Base-by-base conservation (phyloP, 1,140 invertebrate genomes). In the Bombus polaris region DNA sequence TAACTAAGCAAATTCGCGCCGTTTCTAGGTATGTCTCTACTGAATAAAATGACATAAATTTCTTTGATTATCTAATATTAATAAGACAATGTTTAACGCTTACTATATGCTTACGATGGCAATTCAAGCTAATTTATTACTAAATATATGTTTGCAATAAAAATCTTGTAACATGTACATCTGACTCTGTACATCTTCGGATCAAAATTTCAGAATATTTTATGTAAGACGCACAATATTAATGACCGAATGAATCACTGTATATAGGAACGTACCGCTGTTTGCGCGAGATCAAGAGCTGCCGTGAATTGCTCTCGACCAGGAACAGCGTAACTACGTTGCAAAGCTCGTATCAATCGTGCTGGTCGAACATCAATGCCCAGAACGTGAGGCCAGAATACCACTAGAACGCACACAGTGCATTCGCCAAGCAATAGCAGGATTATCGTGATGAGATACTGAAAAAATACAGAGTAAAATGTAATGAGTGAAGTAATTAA, bases 311-410 rank as follows among this genome's bases (percentile, higher is more conserved):
- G 96, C 87, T 96, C 96, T 74, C 96, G 94, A 2, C 97, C 97
- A 39, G 97, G 97, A 28, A 97, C 95, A 4, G 97, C 97, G 93
- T 98, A 98, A 91, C 97, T 97, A 2, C 96, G 95, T 91, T 98
- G 97, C 75, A 98, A 93, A 3, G 96, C 96, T 80, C 97, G 96
- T 15, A 97, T 96, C 81, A 98, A 95, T 81, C 96, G 96, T 1
- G 96, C 96, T 35, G 96, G 95, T 65, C 97, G 96, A 62, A 97
- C 95, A 83, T 97, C 96, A 72, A 98, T 96, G 44, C 97, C 97
- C 68, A 98, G 92, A 91, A 97, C 97, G 85, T 98, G 96, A 15
- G 98, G 97, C 96, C 97, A 98, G 37, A 97, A 96, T n/a, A 97
- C 96, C 2, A 97, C 97, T 39, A 97, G 92, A 47, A 97, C 96